Evolutionary conservation across 2,797 vertebrate genomes (phyloP), one percentile per base, ranked within the genome.

Genomic region (Cheirogaleus major): DNA sequence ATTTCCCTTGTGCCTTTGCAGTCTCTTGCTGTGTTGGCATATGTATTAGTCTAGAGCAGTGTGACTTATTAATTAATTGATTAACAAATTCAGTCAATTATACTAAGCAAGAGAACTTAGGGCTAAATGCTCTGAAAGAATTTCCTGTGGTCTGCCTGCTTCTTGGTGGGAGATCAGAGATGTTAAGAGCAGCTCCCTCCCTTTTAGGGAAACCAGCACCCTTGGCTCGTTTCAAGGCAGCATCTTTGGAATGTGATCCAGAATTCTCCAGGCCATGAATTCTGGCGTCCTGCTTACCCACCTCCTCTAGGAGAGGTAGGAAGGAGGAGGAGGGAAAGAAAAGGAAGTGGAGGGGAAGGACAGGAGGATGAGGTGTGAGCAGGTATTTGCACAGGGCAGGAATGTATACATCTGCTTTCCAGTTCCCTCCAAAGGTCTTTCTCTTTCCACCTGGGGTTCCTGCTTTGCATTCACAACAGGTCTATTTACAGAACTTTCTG

Each of bases 41-140:
- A 59, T 45, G 94, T 52, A 61, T 96, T 63, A 63, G 88, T 90
- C 41, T 38, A 35, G 57, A 88, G 63, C 61, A 50, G 63, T 1
- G 1, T 0, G 78, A 59, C 32, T 95, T 96, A 65, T 57, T 96
- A 69, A 95, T 96, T 93, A 93, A 90, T 81, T 65, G 87, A 95
- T 86, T 63, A 89, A 61, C 81, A 55, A 73, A 80, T 95, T 89
- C 63, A 52, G 52, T 65, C 38, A 41, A 41, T 73, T 72, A 7
- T 61, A 32, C 82, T 86, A 59, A 96, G 63, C 69, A 67, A 78
- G 43, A 41, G 59, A 81, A 72, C 65, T 92, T 59, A 8, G 15
- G 72, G 48, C 61, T 50, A 43, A 87, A 25, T 30, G n/a, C 23
- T 72, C 76, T 23, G 76, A 43, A 89, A 76, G 57, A 17, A 9